A percentile compares a stretch with the other conserved stretches of the same genome.
Conservation (phyloP, 2,113 vertebrate species). For the Heloderma charlesbogerti region DNA sequence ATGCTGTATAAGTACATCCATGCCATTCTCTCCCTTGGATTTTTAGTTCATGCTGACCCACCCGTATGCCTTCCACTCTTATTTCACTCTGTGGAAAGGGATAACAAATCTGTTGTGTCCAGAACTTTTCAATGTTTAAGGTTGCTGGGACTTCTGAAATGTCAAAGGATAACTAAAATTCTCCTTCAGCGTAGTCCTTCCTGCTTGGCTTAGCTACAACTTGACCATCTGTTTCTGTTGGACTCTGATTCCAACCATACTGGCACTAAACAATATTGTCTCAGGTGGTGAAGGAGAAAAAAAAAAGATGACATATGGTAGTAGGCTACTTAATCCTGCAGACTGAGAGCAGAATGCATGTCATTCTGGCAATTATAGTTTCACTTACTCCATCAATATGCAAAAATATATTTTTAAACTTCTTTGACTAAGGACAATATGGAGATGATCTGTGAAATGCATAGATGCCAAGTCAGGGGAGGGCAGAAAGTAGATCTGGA, state of each 20-base stretch:
- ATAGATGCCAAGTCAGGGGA: background rate
- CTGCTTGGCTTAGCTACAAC: conserved; percentile 65
- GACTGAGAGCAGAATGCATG: conserved; percentile 53
- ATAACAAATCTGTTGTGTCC: background rate
- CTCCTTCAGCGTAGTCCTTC: conserved; percentile 20
- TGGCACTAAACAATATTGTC: conserved; percentile 65
- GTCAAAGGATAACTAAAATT: conserved; percentile 22
- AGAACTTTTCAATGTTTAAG: conserved; percentile 33
- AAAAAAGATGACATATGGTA: conserved; percentile 72
- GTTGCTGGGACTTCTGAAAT: conserved; percentile 45
- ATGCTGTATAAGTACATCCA: background rate
- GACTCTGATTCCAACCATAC: conserved; percentile 56
- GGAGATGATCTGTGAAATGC: conserved; percentile 19
- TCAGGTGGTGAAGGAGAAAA: conserved; percentile 72
- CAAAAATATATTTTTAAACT: conserved; percentile 37
- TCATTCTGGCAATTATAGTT: conserved; percentile 64
- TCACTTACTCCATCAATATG: conserved; percentile 47
- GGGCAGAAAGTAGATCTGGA: background rate
- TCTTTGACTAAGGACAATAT: background rate
- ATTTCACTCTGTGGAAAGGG: background rate
- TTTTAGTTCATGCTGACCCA: background rate
- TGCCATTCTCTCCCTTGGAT: too few relatives aligned
- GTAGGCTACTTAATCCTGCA: conserved; percentile 53
- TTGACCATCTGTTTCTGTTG: conserved; percentile 71
- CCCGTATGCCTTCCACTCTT: background rate